These are phyloP conservation scores for Aeoliscus strigatus DNA, from an alignment of 2,797 vertebrate species.

Conservation along the genomic window DNA sequence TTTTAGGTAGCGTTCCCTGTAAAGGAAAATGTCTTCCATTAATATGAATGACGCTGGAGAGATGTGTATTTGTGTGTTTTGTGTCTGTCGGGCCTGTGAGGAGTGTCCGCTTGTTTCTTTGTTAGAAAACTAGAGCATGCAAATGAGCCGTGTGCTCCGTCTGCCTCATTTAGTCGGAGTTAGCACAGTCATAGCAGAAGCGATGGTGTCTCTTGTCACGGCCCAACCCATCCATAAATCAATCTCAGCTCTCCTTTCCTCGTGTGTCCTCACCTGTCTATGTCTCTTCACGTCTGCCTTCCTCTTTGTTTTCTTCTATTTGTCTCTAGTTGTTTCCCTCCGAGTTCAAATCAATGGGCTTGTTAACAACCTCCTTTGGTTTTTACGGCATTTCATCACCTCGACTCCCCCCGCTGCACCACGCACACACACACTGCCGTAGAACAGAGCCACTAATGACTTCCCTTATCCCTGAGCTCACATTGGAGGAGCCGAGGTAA, in stretches of 20 bases:
- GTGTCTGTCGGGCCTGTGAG: too few species aligned
- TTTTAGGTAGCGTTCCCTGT: conserved; percentile 3
- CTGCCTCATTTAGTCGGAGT: conserved; percentile 37
- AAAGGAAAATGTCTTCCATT: conserved; percentile 18
- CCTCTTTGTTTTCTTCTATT: conserved; percentile 3
- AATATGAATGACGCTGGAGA: conserved; percentile 43
- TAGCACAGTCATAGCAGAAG: conserved; percentile 26
- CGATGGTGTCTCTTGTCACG: conserved; percentile 1
- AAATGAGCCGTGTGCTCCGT: conserved; percentile 31
- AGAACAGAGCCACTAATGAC: conserved; percentile 29
- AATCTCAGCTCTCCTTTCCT: neutral
- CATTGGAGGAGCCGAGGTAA: conserved; percentile 6
- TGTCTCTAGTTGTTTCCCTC: conserved; percentile 28
- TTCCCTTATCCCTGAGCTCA: conserved; percentile 25
- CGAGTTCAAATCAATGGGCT: conserved; percentile 50
- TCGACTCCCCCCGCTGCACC: conserved; percentile 11
- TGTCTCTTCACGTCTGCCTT: neutral
- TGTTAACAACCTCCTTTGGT: conserved; percentile 46
- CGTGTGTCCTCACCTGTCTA: neutral
- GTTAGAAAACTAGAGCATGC: conserved; percentile 43
- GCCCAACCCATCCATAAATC: too few species aligned
- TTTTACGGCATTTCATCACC: conserved; percentile 51
- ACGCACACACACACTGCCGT: conserved; percentile 5
- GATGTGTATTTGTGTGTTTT: too few species aligned
- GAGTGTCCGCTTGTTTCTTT: conserved; percentile 32